Conservation (phyloP, 1,140 invertebrate genomes). For the Trachelipus rathkii region DNA sequence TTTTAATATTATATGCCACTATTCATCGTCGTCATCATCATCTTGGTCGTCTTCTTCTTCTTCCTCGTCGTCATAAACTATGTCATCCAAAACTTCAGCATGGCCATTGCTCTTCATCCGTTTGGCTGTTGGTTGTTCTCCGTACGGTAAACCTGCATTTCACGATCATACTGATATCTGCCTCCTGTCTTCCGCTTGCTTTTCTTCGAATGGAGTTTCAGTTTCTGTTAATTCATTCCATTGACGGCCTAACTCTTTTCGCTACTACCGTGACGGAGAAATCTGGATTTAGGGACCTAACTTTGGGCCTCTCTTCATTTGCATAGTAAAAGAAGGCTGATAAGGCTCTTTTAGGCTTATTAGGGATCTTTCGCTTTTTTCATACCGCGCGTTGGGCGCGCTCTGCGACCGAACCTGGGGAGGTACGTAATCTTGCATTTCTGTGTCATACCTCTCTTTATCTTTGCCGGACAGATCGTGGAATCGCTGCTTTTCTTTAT, state of each 20-base stretch:
- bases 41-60: too few species aligned
- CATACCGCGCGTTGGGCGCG: constrained; percentile 75
- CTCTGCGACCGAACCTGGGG: constrained; percentile 72
- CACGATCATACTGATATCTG: constrained; percentile 83
- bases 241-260: constrained; percentile 89
- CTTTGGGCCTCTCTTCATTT: constrained; percentile 91
- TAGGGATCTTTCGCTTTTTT: constrained; percentile 94
- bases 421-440: constrained; percentile 94
- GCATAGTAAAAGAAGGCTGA: constrained; percentile 99
- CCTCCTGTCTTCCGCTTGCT: constrained; percentile 88
- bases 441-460: constrained; percentile 89
- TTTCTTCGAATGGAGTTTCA: constrained; percentile 83
- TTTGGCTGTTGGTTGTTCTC: constrained; percentile 34
- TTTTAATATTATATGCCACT: too few species aligned
- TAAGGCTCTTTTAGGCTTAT: constrained; percentile 96
- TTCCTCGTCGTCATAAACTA: constrained; percentile 22
- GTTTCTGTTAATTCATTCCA: constrained; percentile 85
- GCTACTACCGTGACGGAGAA: constrained; percentile 95
- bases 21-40: too few species aligned
- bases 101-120: constrained; percentile 44
- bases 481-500: constrained; percentile 97
- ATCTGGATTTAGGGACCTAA: constrained; percentile 87
- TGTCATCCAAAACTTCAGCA: constrained; percentile 23
- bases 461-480: constrained; percentile 98
- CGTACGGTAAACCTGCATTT: constrained; percentile 40